Evolutionary conservation across 2,113 vertebrate genomes (phyloP).

Genomic region (Anser cygnoides): DNA sequence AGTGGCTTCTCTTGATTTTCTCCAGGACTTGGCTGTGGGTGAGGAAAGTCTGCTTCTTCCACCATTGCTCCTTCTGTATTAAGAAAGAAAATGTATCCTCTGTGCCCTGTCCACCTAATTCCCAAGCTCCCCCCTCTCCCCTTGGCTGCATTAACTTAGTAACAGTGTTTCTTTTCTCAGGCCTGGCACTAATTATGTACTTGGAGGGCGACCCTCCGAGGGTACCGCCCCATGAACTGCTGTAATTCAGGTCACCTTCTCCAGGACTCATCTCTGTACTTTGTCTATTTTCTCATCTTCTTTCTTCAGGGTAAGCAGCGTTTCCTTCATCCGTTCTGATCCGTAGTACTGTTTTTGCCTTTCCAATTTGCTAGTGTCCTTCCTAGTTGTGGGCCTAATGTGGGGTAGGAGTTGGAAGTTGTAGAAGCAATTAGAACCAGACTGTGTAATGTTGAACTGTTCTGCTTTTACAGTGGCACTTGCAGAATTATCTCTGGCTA

Average conservation of each 20-base stretch:
- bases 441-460: background rate
- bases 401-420: constrained; percentile 13
- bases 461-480: background rate
- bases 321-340: constrained; percentile 70
- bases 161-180: constrained; percentile 77
- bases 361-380: constrained; percentile 35
- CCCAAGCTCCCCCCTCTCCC: constrained; percentile 43
- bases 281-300: constrained; percentile 76
- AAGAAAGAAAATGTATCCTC: constrained; percentile 49
- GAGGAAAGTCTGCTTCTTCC: constrained; percentile 63
- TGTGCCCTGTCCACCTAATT: constrained; percentile 28
- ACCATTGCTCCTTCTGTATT: constrained; percentile 47
- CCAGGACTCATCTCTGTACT: constrained; percentile 74
- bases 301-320: constrained; percentile 75
- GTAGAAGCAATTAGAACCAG: background rate
- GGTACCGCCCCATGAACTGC: constrained; percentile 70
- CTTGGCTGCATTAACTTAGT: constrained; percentile 70
- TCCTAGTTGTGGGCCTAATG: constrained; percentile 11
- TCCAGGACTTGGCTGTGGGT: constrained; percentile 53
- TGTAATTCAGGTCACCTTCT: constrained; percentile 76
- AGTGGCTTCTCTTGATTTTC: constrained; percentile 57
- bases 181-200: constrained; percentile 72
- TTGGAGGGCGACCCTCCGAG: constrained; percentile 67
- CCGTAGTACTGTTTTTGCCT: constrained; percentile 18
- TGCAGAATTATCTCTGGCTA: background rate